Base-by-base conservation (phyloP, 2,797 vertebrate genomes). In the Momotus momota region DNA sequence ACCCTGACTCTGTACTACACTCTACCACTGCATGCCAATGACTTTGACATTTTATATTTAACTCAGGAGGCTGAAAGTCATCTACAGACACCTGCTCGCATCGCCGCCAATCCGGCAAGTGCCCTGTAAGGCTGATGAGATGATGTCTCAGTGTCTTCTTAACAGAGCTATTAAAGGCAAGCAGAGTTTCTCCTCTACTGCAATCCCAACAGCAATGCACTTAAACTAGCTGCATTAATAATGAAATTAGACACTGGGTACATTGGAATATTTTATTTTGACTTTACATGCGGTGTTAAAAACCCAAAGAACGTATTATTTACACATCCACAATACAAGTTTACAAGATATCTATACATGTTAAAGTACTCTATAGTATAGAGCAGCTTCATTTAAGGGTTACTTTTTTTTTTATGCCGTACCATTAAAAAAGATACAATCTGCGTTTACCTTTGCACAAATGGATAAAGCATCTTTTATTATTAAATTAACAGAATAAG, bases 221-320 rank as follows among this genome's bases (percentile, higher is more conserved):
- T 58, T 49, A 12, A 21, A 49, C 7, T 6, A 29, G 9, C 40
- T 6, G 45, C 45, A 3, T 52, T 4, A 85, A 62, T 16, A 51
- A 92, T 3, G 52, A 71, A 40, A 45, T 15, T 0, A 19, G 52
- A 54, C 89, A 7, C 49, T 11, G 1, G 1, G 14, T 97, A 97
- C 96, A 97, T 96, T 96, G 98, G 97, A 98, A 99, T 99, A 99
- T 98, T 99, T 99, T 99, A 99, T 99, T 99, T 99, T 98, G 98
- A 99, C 99, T 99, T 99, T 99, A 99, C 99, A 99, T 99, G 99
- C 99, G 96, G 98, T 99, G 99, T 99, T 99, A 99, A 99, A 99
- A 99, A 99, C 98, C 99, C 98, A 98, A 99, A 99, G 98, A 98
- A 98, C 97, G 97, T 98, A 99, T 99, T 99, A 99, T 99, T 99